Conservation (phyloP, 2,888 invertebrate genomes). For the Chrysolina americana region DNA sequence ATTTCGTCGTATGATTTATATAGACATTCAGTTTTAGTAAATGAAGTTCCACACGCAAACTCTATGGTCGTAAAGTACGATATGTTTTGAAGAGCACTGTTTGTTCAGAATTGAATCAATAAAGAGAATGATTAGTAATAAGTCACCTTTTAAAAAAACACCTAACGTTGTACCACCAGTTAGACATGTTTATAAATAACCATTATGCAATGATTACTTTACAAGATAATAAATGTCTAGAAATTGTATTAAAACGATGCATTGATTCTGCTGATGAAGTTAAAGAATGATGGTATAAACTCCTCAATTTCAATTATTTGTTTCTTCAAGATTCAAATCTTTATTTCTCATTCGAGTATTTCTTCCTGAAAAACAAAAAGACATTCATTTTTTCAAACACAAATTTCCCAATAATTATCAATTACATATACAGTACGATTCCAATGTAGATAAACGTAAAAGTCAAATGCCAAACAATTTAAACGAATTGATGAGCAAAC, state of each 20-base stretch:
- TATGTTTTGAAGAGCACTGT: neutral
- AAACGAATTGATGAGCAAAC: too few relatives aligned
- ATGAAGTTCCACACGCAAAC: constrained; percentile 2
- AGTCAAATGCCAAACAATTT: too few relatives aligned
- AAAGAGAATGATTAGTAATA: neutral
- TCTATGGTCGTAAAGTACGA: neutral
- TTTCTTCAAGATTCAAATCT: too few relatives aligned
- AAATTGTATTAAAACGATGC: neutral
- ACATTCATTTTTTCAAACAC: too few relatives aligned
- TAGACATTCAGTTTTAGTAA: constrained; percentile 13
- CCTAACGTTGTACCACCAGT: neutral
- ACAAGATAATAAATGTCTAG: neutral
- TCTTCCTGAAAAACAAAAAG: too few relatives aligned
- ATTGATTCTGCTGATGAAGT: neutral
- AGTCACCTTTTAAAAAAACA: constrained; percentile 7
- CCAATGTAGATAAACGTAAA: too few relatives aligned
- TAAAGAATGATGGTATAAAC: neutral
- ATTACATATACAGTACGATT: too few relatives aligned
- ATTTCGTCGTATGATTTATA: constrained; percentile 18
- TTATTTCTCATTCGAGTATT: too few relatives aligned
- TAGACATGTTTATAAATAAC: constrained; percentile 38
- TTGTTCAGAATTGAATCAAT: neutral
- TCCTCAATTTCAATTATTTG: too few relatives aligned
- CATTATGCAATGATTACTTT: constrained; percentile 20
- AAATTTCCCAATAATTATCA: too few relatives aligned